A percentile compares a stretch with the other conserved stretches of the same genome.
Conservation (phyloP, 2,888 invertebrate genomes). For the Cyaniris semiargus region DNA sequence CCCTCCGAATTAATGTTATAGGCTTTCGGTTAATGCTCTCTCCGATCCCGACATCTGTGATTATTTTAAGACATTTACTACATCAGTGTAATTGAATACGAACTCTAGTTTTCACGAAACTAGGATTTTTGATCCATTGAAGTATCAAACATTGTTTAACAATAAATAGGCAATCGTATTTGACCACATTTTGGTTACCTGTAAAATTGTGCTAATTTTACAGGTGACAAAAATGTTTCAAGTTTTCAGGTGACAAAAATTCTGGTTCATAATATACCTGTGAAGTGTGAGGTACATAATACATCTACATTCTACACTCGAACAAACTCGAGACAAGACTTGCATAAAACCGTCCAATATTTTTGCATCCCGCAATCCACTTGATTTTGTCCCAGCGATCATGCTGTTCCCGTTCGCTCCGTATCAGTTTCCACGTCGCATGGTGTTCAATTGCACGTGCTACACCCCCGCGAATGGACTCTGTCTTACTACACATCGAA, state of each 20-base stretch:
- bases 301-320: background rate
- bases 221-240: too few species aligned
- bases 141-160: too few species aligned
- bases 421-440: conserved; percentile 72
- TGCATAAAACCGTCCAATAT: background rate
- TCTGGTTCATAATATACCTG: too few species aligned
- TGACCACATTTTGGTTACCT: too few species aligned
- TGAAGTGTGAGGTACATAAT: background rate
- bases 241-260: too few species aligned
- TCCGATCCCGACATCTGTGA: background rate
- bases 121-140: too few species aligned
- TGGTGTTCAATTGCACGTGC: conserved; percentile 71
- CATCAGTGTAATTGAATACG: too few species aligned
- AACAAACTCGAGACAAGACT: background rate
- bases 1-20: background rate
- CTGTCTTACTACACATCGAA: background rate
- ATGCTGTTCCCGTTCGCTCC: conserved; percentile 32
- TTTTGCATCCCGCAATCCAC: conserved; percentile 18
- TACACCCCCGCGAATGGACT: conserved; percentile 47
- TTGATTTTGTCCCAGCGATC: conserved; percentile 7
- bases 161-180: too few species aligned
- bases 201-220: too few species aligned
- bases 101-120: too few species aligned
- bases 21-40: background rate
- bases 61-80: too few species aligned